Percentiles rank a stretch among this genome's conserved stretches.
Evolutionary conservation across 2,113 vertebrate genomes (phyloP).

Genomic region (Prietella phreatophila): DNA sequence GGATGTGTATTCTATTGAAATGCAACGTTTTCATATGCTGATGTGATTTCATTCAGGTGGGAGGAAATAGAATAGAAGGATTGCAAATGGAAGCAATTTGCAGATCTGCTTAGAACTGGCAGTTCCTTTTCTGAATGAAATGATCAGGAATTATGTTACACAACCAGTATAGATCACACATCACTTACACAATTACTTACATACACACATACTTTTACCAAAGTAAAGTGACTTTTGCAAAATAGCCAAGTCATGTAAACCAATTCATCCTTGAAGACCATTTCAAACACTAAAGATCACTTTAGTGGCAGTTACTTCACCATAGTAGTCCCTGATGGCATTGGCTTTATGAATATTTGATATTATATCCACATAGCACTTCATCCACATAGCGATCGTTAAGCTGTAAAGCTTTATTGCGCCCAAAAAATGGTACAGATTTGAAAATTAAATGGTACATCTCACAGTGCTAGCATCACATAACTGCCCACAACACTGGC

Average conservation of each 20-base stretch:
- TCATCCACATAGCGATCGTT: not conserved
- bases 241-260: not conserved
- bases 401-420: not conserved
- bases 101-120: not conserved
- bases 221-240: slow-evolving; percentile 3
- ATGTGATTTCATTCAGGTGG: slow-evolving; percentile 11
- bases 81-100: slow-evolving; percentile 12
- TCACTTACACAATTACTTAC: too few species aligned
- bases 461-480: not conserved
- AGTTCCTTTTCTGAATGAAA: not conserved
- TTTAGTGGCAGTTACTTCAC: not conserved
- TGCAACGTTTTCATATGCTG: slow-evolving; percentile 18
- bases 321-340: not conserved
- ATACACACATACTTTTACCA: not conserved
- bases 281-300: not conserved
- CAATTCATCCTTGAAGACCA: not conserved
- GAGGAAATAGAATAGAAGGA: not conserved
- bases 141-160: not conserved
- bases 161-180: not conserved
- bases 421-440: not conserved
- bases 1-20: slow-evolving; percentile 18
- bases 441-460: not conserved
- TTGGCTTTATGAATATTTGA: slow-evolving; percentile 22
- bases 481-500: not conserved
- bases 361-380: not conserved